Conservation (phyloP, 2,888 invertebrate species). For the Criorhina ranunculi region DNA sequence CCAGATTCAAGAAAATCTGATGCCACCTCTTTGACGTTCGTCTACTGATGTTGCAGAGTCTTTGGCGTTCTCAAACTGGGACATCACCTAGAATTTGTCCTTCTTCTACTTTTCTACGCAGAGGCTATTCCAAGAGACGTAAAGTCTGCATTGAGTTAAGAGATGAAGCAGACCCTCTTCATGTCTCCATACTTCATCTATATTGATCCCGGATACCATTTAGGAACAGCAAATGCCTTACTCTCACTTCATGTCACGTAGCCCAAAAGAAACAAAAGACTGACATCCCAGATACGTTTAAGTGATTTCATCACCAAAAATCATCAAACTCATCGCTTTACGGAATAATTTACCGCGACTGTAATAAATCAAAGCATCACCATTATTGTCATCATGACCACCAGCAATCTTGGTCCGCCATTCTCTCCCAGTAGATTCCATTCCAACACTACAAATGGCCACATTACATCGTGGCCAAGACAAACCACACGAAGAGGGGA, state of each 20-base stretch:
- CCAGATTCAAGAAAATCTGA: too few relatives aligned
- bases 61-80: too few relatives aligned
- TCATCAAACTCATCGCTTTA: slow-evolving; percentile 59
- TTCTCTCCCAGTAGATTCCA: slow-evolving; percentile 10
- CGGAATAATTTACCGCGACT: slow-evolving; percentile 66
- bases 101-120: too few relatives aligned
- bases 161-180: too few relatives aligned
- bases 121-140: too few relatives aligned
- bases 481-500: neutral
- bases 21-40: too few relatives aligned
- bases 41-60: too few relatives aligned
- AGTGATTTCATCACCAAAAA: slow-evolving; percentile 56
- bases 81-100: too few relatives aligned
- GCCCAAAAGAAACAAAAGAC: neutral
- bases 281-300: neutral
- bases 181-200: too few relatives aligned
- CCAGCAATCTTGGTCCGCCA: slow-evolving; percentile 60
- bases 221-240: neutral
- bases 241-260: neutral
- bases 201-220: too few relatives aligned
- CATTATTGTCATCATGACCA: slow-evolving; percentile 46
- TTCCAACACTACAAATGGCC: slow-evolving; percentile 14
- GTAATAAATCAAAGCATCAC: slow-evolving; percentile 74
- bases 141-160: too few relatives aligned
- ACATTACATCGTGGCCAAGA: slow-evolving; percentile 44